Evolutionary conservation across 37 sponge, comb jelly and placozoan genomes (phyloP).

Genomic region (Bolinopsis microptera): DNA sequence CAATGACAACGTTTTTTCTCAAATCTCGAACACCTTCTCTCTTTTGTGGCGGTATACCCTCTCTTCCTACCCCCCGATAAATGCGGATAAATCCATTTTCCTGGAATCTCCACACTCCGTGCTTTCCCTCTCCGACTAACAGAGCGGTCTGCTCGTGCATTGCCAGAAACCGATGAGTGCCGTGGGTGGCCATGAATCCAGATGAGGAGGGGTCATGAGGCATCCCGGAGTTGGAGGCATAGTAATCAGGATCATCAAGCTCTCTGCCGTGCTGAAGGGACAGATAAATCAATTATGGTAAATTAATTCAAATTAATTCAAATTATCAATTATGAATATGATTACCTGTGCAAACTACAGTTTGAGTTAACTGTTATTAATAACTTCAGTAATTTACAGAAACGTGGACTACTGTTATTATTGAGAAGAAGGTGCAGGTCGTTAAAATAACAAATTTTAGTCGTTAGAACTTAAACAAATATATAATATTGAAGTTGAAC

Average conservation of each 20-base stretch:
- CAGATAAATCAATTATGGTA: not conserved
- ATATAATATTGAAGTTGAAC: no score
- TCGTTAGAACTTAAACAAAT: not conserved
- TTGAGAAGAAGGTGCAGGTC: no score
- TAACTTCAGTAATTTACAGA: no score
- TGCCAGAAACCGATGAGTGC: not conserved
- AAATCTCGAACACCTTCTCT: not conserved
- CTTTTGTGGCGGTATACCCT: not conserved
- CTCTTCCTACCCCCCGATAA: not conserved
- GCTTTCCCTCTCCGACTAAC: conserved; percentile 12
- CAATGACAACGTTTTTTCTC: not conserved
- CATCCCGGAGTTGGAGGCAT: conserved; percentile 27
- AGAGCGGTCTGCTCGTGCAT: conserved; percentile 16
- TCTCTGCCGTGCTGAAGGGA: not conserved
- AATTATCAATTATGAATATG: no score
- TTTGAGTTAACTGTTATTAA: no score
- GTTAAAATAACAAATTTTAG: no score
- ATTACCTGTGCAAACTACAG: no score
- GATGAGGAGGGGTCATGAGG: conserved; percentile 1
- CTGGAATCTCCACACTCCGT: not conserved
- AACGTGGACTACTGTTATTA: no score
- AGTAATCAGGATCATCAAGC: not conserved
- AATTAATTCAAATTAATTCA: no score
- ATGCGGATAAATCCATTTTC: not conserved
- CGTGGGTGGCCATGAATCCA: conserved; percentile 26